A percentile compares a stretch with the other conserved stretches of the same genome.
Evolutionary conservation across 2,113 vertebrate species (phyloP).

Genomic region (Elachura formosa): DNA sequence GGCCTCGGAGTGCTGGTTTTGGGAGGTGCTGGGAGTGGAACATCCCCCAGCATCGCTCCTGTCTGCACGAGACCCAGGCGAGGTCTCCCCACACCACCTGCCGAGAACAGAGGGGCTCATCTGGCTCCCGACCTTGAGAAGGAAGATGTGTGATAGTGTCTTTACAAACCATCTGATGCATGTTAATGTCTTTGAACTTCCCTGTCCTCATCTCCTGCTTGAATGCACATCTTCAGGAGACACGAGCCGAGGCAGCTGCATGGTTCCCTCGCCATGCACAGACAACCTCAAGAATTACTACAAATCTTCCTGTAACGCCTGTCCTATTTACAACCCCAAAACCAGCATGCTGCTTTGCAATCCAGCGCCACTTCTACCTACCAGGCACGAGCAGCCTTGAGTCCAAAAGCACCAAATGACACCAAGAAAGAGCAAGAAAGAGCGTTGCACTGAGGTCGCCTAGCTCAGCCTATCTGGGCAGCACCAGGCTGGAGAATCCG

Average conservation of each 20-base stretch:
- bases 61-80: accelerated
- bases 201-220: not conserved
- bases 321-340: not conserved
- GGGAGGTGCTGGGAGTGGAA: not conserved
- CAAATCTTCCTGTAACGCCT: not conserved
- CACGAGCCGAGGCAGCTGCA: accelerated
- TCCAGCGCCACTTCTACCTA: not conserved
- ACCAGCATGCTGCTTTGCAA: not conserved
- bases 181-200: not conserved
- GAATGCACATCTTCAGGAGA: not conserved
- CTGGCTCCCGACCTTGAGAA: not conserved
- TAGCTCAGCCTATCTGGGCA: accelerated
- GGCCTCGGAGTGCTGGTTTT: accelerated
- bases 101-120: not conserved
- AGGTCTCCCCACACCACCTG: accelerated
- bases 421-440: not conserved
- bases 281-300: not conserved
- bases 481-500: accelerated
- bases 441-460: too few relatives aligned
- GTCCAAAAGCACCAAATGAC: not conserved
- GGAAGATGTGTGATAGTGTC: not conserved
- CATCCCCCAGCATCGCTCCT: accelerated
- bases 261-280: accelerated
- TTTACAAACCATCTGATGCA: not conserved
- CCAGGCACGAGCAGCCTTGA: not conserved